phyloP scores from a whole-genome alignment of 2,888 invertebrate genomes.

The Chromoteleia sp. region DNA sequence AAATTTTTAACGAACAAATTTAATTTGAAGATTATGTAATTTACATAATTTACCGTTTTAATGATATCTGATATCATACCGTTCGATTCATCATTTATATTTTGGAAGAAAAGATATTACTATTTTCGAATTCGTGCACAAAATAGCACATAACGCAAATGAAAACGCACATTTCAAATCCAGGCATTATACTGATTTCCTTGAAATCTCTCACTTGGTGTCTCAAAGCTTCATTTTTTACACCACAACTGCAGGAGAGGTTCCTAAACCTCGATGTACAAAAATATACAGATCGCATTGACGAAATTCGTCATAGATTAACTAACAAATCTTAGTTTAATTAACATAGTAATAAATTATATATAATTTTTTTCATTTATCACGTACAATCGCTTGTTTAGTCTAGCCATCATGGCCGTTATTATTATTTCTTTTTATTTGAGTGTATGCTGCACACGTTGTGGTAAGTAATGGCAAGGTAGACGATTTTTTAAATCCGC shows the following conservation, averaged over 20 bases:
- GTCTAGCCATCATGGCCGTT: slow-evolving; percentile 63
- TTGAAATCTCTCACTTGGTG: slow-evolving; percentile 76
- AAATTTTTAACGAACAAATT: no score
- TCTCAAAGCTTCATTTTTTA: slow-evolving; percentile 77
- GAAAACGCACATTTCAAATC: slow-evolving; percentile 63
- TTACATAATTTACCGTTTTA: no score
- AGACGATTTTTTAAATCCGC: slow-evolving; percentile 42
- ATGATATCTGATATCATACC: no score
- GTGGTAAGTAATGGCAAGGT: slow-evolving; percentile 54
- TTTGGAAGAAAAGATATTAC: no score
- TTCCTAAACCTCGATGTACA: slow-evolving; percentile 80
- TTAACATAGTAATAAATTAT: slow-evolving; percentile 70
- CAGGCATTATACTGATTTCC: slow-evolving; percentile 56
- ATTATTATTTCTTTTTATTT: slow-evolving; percentile 32
- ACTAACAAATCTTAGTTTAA: slow-evolving; percentile 65
- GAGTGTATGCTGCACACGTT: slow-evolving; percentile 62
- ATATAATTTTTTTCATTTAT: slow-evolving; percentile 76
- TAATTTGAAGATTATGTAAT: no score
- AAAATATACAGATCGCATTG: slow-evolving; percentile 81
- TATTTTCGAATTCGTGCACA: no score
- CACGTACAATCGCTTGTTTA: slow-evolving; percentile 73
- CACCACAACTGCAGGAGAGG: slow-evolving; percentile 77
- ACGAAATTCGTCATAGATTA: slow-evolving; percentile 57
- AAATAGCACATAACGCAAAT: slow-evolving; percentile 56
- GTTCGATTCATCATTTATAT: no score